phyloP scores from a whole-genome alignment of 1,140 invertebrate genomes.

The Steinernema feltiae region DNA sequence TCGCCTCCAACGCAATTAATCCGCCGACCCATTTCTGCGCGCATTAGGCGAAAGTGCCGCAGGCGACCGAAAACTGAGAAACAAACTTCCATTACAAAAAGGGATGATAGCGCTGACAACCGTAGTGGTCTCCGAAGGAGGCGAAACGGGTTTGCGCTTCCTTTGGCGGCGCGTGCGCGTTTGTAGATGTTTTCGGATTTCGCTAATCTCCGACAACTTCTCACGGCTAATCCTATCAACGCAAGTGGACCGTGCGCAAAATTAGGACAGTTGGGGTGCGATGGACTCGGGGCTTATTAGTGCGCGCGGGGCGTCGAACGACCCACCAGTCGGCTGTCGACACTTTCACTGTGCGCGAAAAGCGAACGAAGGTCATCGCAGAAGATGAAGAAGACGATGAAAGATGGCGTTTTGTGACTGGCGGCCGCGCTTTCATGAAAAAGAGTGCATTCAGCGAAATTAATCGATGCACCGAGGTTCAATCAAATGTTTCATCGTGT shows the following conservation, averaged over 20 bases:
- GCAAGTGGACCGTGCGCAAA: neutral
- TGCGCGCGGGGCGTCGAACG: neutral
- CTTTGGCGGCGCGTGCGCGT: too few species aligned
- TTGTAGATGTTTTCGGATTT: neutral
- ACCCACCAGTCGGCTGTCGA: too few species aligned
- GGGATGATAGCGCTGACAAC: neutral
- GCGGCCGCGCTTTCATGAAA: neutral
- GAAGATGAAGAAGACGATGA: neutral
- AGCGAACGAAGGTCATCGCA: neutral
- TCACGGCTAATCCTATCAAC: neutral
- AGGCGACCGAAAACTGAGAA: neutral
- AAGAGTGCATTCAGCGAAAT: too few species aligned
- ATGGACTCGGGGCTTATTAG: neutral
- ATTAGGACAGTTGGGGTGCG: neutral
- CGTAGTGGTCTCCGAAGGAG: neutral
- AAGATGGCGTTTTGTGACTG: conserved; percentile 5
- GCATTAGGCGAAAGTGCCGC: neutral
- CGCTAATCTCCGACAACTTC: neutral
- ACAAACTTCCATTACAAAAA: neutral
- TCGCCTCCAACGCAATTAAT: conserved; percentile 3
- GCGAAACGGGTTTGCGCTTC: conserved; percentile 10
- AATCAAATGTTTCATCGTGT: neutral
- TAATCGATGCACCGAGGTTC: too few species aligned
- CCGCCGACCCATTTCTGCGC: conserved; percentile 6
- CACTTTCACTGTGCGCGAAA: neutral